phyloP scores from a whole-genome alignment of 2,888 invertebrate genomes.

The Thymelicus lineola region DNA sequence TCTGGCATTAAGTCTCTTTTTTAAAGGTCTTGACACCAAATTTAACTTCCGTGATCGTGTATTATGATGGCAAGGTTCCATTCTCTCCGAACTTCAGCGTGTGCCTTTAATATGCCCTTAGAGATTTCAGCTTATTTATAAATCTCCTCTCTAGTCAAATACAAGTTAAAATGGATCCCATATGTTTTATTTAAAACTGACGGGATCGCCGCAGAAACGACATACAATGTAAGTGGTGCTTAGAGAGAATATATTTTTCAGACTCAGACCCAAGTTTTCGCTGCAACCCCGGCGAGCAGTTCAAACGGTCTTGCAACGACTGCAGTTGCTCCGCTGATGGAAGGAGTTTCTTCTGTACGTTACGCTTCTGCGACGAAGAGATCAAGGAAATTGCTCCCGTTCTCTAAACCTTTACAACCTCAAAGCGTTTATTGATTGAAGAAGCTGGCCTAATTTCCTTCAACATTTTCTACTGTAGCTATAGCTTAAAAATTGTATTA shows the following conservation, averaged over 20 bases:
- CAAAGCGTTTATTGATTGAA: constrained; percentile 7
- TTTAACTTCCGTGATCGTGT: too few relatives aligned
- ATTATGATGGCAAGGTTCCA: too few relatives aligned
- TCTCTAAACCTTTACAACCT: constrained; percentile 44
- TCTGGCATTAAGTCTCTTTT: too few relatives aligned
- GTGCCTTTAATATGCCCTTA: too few relatives aligned
- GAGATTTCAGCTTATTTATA: too few relatives aligned
- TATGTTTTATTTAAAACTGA: too few relatives aligned
- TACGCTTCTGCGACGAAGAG: constrained; percentile 68
- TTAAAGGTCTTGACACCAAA: too few relatives aligned
- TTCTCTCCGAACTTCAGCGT: too few relatives aligned
- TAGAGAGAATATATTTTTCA: constrained; percentile 35
- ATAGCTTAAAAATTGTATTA: neutral
- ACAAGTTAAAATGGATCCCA: too few relatives aligned
- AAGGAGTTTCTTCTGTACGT: constrained; percentile 74
- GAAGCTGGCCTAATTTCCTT: constrained; percentile 17
- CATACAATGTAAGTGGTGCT: too few relatives aligned
- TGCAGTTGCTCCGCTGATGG: constrained; percentile 81
- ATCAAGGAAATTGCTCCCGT: constrained; percentile 53
- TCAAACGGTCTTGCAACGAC: constrained; percentile 78
- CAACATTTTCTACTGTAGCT: neutral
- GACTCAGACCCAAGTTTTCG: constrained; percentile 71
- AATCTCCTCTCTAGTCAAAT: too few relatives aligned
- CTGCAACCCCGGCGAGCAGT: constrained; percentile 79
- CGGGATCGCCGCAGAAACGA: too few relatives aligned